These are phyloP conservation scores for Cardiocondyla obscurior DNA, from an alignment of 1,140 invertebrate genomes.

Conservation along the genomic window DNA sequence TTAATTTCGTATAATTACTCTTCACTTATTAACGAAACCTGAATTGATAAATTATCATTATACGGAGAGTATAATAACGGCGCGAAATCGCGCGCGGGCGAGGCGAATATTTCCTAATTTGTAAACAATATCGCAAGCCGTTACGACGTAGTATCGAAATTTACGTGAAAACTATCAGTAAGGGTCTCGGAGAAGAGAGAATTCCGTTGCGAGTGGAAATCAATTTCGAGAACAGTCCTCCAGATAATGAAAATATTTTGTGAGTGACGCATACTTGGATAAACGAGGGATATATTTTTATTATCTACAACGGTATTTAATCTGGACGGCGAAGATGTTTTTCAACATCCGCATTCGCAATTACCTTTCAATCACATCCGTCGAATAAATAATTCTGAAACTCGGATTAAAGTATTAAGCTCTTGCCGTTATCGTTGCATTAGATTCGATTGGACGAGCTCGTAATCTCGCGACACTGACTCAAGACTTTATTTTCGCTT, in stretches of 20 bases:
- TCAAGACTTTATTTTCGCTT: neutral
- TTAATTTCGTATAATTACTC: neutral
- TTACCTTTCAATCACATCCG: neutral
- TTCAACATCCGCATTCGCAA: slow-evolving; percentile 5
- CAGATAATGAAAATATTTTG: slow-evolving; percentile 40
- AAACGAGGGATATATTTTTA: slow-evolving; percentile 4
- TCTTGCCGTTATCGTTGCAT: neutral
- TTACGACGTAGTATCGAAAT: neutral
- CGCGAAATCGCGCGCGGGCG: neutral
- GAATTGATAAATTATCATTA: neutral
- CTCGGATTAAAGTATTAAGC: neutral
- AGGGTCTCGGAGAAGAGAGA: neutral
- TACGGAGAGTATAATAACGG: neutral
- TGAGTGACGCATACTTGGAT: neutral
- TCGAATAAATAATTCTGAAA: neutral
- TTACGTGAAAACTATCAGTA: neutral
- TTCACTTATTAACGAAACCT: neutral
- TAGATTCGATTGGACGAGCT: neutral
- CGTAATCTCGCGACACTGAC: neutral
- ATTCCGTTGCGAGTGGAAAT: neutral
- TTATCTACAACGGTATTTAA: neutral
- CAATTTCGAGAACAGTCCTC: neutral
- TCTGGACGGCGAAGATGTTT: slow-evolving; percentile 5
- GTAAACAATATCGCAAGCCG: neutral
- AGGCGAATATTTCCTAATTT: neutral